Conservation (phyloP, 2,888 invertebrate genomes). For the Drosophila mercatorum region DNA sequence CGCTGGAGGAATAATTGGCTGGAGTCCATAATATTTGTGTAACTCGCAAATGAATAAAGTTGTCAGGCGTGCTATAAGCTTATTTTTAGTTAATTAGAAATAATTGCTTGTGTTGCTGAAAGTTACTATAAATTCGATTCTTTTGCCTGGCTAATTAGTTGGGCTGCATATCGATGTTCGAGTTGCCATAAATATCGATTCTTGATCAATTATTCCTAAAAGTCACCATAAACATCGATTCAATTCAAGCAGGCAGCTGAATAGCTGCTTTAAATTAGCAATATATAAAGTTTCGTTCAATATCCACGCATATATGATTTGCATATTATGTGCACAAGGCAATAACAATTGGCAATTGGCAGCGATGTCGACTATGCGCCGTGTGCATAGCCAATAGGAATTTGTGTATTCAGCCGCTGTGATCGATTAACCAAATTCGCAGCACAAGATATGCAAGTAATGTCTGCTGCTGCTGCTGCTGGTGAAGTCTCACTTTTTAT, state of each 20-base stretch:
- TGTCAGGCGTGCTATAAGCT: constrained; percentile 3
- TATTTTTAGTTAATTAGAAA: neutral
- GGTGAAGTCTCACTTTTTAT: constrained; percentile 20
- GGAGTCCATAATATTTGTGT: constrained; percentile 8
- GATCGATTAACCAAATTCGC: constrained; percentile 69
- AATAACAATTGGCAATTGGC: constrained; percentile 35
- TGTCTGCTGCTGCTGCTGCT: constrained; percentile 3
- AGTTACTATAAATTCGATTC: constrained; percentile 1
- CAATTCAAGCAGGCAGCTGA: neutral
- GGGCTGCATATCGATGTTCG: neutral
- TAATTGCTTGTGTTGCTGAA: neutral
- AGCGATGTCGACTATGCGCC: constrained; percentile 23
- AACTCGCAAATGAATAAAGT: constrained; percentile 9
- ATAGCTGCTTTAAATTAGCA: constrained; percentile 6
- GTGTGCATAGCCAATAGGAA: constrained; percentile 56
- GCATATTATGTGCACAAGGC: constrained; percentile 38
- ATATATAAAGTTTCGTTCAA: constrained; percentile 10
- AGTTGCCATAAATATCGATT: neutral
- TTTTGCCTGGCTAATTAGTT: neutral
- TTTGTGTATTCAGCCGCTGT: constrained; percentile 51
- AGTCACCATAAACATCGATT: constrained; percentile 1
- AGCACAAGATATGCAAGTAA: constrained; percentile 21
- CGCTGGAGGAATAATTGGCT: constrained; percentile 4
- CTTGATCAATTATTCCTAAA: neutral
- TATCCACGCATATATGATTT: neutral